Base-by-base conservation (phyloP, 2,797 vertebrate species). In the Molossus molossus region DNA sequence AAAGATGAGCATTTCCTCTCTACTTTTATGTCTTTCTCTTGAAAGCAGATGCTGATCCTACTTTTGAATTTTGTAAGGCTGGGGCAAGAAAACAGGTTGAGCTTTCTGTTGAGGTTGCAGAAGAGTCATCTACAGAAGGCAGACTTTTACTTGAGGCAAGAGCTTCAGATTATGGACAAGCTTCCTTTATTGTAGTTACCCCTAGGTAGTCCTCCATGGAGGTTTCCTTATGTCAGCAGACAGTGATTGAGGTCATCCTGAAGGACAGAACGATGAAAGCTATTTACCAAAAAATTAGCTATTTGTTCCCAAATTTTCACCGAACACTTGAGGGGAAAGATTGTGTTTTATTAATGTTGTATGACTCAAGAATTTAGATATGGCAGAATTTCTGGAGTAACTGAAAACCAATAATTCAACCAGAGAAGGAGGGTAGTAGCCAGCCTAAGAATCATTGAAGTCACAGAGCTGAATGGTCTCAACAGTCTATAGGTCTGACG, bases 21-120 rank as follows among this genome's bases (percentile, higher is more conserved):
- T 84, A 82, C 23, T 70, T 76, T 88, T 13, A 37, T 67, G 15
- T 57, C 25, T 85, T 53, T 88, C 40, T 33, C 55, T 84, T 90
- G 48, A 96, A 80, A 91, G 55, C 55, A 95, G 29, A 17, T 18
- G 4, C 55, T 80, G 7, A 4, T 72, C 80, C 77, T 84, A 33
- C 25, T 94, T 91, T 80, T 90, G 20, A 94, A 57, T 81, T 89
- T 83, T 84, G 3, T 77, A 15, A 6, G 3, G 15, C 82, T 72
- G 33, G 9, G 12, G 25, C n/a, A n/a, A 67, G 58, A 84, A 48
- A n/a, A 18, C 48, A 67, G 10, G 15, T 62, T 87, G 70, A 84
- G n/a, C 29, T 84, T 85, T 93, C 57, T 27, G 9, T 18, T 48
- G 10, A 33, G 23, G 20, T 53, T 76, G 33, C 5, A 86, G 25